Conservation (phyloP, 53 echinoderm and acorn worm genomes). For the Patiria pectinifera region DNA sequence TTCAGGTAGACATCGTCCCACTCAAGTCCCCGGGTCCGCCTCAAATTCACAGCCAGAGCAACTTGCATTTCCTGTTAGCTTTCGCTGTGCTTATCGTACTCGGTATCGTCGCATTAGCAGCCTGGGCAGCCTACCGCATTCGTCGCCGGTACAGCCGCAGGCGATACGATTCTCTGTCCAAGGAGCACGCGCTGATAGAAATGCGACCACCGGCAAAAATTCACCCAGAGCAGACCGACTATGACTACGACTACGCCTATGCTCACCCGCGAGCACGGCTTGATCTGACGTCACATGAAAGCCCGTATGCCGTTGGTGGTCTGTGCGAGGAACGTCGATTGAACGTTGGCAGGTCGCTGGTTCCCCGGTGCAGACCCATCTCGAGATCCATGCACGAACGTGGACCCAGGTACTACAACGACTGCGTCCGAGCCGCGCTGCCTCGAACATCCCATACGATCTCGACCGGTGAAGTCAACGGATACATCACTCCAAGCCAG, state of each 20-base stretch:
- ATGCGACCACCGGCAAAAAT: slow-evolving; percentile 6
- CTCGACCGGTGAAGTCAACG: slow-evolving; percentile 36
- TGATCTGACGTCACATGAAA: slow-evolving; percentile 13
- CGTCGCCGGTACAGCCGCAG: slow-evolving; percentile 1
- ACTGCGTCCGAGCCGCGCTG: slow-evolving; percentile 24
- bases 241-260: slow-evolving; percentile 49
- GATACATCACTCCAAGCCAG: slow-evolving; percentile 57
- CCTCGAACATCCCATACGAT: slow-evolving; percentile 35
- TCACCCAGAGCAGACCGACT: neutral
- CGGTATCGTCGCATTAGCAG: neutral
- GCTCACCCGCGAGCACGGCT: slow-evolving; percentile 26
- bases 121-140: slow-evolving; percentile 18
- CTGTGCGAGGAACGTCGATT: slow-evolving; percentile 24
- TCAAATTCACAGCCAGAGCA: neutral
- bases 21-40: neutral
- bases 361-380: slow-evolving; percentile 9
- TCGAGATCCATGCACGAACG: slow-evolving; percentile 51
- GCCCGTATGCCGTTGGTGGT: slow-evolving; percentile 36
- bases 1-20: neutral
- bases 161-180: neutral
- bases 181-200: neutral
- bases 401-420: slow-evolving; percentile 46
- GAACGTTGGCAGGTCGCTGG: neutral
- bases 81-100: neutral
- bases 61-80: neutral